Percentiles rank a stretch among this genome's conserved stretches.
These are phyloP conservation scores for Thalassophryne amazonica DNA, from an alignment of 2,797 vertebrate genomes.

Conservation along the genomic window DNA sequence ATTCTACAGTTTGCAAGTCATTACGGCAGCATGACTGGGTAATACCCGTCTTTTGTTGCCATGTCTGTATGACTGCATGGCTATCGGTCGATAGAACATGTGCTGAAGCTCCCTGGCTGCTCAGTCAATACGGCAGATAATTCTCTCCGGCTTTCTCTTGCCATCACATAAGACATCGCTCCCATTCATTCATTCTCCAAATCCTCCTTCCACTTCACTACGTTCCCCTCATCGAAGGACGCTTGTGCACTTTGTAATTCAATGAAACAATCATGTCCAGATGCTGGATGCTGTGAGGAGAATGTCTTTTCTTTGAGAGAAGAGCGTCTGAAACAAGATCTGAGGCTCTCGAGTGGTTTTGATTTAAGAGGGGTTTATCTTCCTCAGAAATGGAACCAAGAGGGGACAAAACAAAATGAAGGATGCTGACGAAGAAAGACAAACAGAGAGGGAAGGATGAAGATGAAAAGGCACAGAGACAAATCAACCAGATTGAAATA, in stretches of 20 bases:
- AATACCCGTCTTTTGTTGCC: slow-evolving; percentile 40
- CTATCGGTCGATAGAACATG: slow-evolving; percentile 63
- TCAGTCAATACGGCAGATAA: slow-evolving; percentile 54
- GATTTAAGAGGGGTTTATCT: slow-evolving; percentile 50
- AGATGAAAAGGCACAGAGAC: slow-evolving; percentile 41
- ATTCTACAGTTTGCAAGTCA: slow-evolving; percentile 20
- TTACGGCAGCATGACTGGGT: slow-evolving; percentile 20
- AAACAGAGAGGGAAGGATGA: slow-evolving; percentile 9
- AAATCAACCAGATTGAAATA: slow-evolving; percentile 70
- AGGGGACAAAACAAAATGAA: too few relatives aligned
- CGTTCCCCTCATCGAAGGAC: slow-evolving; percentile 45
- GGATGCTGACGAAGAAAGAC: too few relatives aligned
- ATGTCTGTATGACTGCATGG: slow-evolving; percentile 41
- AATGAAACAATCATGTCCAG: slow-evolving; percentile 68
- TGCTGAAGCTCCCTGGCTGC: slow-evolving; percentile 47
- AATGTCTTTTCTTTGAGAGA: slow-evolving; percentile 43
- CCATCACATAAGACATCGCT: slow-evolving; percentile 43
- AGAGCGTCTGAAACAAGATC: slow-evolving; percentile 45
- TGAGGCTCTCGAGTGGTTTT: slow-evolving; percentile 27
- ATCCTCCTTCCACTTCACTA: neutral
- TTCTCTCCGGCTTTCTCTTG: slow-evolving; percentile 49
- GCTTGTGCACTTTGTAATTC: slow-evolving; percentile 63
- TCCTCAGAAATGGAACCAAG: slow-evolving; percentile 47
- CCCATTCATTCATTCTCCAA: slow-evolving; percentile 43
- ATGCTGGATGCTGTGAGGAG: slow-evolving; percentile 42